Conservation (phyloP, 2,113 vertebrate genomes). For the Bos indicus region DNA sequence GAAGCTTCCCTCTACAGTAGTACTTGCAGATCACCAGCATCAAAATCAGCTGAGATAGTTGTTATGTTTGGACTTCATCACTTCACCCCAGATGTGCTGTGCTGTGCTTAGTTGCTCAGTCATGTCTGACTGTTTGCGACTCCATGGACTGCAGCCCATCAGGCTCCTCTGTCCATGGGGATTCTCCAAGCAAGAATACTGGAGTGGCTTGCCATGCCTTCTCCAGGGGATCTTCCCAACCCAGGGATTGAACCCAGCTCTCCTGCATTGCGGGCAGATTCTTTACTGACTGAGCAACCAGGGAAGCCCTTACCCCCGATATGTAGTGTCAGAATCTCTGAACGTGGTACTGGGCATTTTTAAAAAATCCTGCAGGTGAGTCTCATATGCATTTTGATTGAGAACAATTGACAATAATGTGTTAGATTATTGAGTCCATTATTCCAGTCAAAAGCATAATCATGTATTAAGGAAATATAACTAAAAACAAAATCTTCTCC, state of each 20-base stretch:
- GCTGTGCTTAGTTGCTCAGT: neutral
- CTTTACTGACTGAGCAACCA: neutral
- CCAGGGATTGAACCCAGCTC: neutral
- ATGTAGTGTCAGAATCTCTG: neutral
- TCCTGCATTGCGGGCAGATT: neutral
- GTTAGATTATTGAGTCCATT: neutral
- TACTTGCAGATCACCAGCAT: neutral
- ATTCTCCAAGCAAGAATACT: neutral
- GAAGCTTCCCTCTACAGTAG: neutral
- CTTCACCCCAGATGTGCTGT: neutral
- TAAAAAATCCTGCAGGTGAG: neutral
- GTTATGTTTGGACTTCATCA: neutral
- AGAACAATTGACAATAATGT: neutral
- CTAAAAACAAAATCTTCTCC: neutral
- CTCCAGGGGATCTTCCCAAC: neutral
- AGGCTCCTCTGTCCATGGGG: neutral
- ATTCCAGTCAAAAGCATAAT: neutral
- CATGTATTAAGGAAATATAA: neutral
- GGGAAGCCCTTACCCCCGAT: neutral
- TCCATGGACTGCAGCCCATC: neutral
- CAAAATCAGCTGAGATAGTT: neutral
- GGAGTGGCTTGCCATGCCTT: neutral
- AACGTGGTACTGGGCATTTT: neutral
- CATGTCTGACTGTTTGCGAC: neutral
- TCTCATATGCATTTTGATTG: neutral